These are phyloP conservation scores for Zaprionus davidi DNA, from an alignment of 1,140 invertebrate species.

Conservation along the genomic window DNA sequence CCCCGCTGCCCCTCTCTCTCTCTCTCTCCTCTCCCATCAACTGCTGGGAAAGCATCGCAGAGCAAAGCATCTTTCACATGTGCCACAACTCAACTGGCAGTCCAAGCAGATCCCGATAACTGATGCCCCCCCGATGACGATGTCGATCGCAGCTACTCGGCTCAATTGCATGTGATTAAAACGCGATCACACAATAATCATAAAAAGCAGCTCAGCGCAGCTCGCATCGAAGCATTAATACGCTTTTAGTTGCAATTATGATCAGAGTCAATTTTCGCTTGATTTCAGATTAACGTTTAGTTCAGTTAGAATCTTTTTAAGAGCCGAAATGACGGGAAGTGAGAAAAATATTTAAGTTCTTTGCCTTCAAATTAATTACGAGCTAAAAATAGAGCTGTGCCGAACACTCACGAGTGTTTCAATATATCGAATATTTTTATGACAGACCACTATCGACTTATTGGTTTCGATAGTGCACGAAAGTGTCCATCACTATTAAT, in stretches of 20 bases:
- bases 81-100: conserved; percentile 53
- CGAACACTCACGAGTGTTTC: no score
- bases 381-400: no score
- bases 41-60: conserved; percentile 3
- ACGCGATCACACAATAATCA: conserved; percentile 81
- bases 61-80: conserved; percentile 60
- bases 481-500: no score
- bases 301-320: not conserved
- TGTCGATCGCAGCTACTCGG: conserved; percentile 8
- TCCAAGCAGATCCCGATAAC: not conserved
- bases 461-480: no score
- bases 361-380: not conserved
- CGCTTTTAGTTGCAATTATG: conserved; percentile 17
- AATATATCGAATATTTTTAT: no score
- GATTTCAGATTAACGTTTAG: not conserved
- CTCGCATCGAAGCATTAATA: conserved; percentile 17
- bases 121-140: not conserved
- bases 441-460: no score
- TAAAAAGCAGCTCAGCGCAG: conserved; percentile 45
- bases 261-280: not conserved
- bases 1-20: not conserved
- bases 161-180: conserved; percentile 68
- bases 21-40: conserved; percentile 29
- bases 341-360: not conserved
- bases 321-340: not conserved